Percentiles rank a stretch among this genome's conserved stretches.
These are phyloP conservation scores for Hypanus sabinus DNA, from an alignment of 2,113 vertebrate genomes.

Conservation along the genomic window DNA sequence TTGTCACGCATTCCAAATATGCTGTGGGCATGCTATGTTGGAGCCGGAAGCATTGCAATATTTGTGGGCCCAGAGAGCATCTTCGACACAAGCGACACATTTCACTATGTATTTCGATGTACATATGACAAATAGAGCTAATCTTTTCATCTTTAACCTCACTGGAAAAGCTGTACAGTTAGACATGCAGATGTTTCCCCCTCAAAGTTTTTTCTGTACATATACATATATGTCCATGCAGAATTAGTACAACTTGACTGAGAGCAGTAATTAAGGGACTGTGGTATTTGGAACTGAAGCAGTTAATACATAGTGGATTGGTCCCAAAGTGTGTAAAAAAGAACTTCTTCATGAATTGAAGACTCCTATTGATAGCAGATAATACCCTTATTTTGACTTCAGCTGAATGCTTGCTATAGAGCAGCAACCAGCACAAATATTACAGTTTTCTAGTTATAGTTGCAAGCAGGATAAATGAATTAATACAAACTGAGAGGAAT, in stretches of 20 bases:
- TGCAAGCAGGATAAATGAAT: background rate
- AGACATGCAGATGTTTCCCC: background rate
- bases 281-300: background rate
- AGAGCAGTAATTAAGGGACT: background rate
- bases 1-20: no score
- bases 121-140: no score
- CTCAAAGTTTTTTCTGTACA: background rate
- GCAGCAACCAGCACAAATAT: background rate
- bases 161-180: background rate
- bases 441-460: background rate
- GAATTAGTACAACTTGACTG: background rate
- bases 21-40: no score
- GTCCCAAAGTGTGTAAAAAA: background rate
- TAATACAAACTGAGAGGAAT: background rate
- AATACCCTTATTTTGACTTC: background rate
- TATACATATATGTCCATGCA: background rate
- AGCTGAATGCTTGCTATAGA: background rate
- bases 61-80: no score
- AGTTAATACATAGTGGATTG: background rate
- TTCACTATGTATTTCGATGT: no score
- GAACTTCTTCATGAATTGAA: background rate
- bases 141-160: no score
- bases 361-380: background rate
- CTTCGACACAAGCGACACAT: no score
- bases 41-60: no score